phyloP scores from a whole-genome alignment of 2,113 vertebrate species.

The Hyaena hyaena region DNA sequence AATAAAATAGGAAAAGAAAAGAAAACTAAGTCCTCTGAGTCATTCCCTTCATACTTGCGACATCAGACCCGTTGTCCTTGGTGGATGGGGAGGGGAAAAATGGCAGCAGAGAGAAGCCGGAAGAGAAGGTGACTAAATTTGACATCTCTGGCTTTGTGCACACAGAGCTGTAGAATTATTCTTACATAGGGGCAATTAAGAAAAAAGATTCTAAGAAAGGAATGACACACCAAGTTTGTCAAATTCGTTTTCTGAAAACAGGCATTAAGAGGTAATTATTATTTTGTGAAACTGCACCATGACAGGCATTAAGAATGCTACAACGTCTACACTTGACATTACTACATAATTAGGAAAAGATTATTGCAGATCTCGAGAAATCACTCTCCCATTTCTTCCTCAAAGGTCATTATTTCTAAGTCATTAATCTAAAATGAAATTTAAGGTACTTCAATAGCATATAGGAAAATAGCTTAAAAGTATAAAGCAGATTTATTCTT shows the following conservation, averaged over 20 bases:
- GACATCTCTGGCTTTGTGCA: background rate
- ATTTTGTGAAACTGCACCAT: background rate
- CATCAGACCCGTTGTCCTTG: background rate
- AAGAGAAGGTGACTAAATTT: background rate
- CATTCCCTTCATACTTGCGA: background rate
- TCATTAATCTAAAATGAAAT: constrained; percentile 57
- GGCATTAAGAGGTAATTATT: constrained; percentile 47
- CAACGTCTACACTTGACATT: constrained; percentile 28
- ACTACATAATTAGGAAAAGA: constrained; percentile 38
- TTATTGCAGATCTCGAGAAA: constrained; percentile 12
- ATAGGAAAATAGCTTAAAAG: constrained; percentile 31
- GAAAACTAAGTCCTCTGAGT: background rate
- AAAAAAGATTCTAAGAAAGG: background rate
- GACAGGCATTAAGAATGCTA: background rate
- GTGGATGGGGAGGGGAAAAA: background rate
- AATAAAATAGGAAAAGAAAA: background rate
- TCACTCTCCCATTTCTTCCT: constrained; percentile 43
- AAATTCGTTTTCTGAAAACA: constrained; percentile 38
- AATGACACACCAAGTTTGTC: constrained; percentile 15
- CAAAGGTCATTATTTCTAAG: constrained; percentile 58
- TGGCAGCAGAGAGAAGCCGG: background rate
- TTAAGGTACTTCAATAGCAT: background rate
- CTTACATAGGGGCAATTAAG: background rate
- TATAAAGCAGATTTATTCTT: constrained; percentile 1
- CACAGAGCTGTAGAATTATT: background rate